Conservation (phyloP, 2,113 vertebrate species). For the Notarius lentiginosus region DNA sequence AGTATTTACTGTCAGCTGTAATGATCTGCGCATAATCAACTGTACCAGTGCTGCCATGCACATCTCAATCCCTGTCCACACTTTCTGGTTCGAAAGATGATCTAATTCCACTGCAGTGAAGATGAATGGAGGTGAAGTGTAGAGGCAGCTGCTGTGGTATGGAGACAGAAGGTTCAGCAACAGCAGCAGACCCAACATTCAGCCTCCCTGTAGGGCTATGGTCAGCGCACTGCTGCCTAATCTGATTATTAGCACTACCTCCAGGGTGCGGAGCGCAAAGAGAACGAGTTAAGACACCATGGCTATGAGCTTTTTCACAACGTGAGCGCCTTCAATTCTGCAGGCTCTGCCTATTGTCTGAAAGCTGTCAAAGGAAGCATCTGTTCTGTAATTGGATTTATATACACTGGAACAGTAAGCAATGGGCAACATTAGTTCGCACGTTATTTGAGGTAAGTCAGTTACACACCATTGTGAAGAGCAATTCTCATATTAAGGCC, state of each 20-base stretch:
- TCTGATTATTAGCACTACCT: constrained; percentile 23
- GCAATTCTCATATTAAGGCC: neutral
- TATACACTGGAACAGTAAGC: no score
- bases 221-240: constrained; percentile 24
- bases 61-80: neutral
- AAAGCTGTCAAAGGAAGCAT: constrained; percentile 10
- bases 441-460: neutral
- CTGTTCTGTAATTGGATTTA: neutral
- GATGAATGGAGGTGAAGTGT: constrained; percentile 17
- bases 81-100: neutral
- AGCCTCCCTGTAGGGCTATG: neutral
- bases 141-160: constrained; percentile 20
- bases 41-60: neutral
- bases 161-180: constrained; percentile 26
- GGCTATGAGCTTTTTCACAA: constrained; percentile 6
- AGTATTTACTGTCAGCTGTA: neutral
- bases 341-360: neutral
- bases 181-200: constrained; percentile 25
- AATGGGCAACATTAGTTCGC: neutral
- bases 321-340: neutral
- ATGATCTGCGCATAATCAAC: neutral
- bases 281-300: constrained; percentile 25
- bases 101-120: neutral
- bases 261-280: neutral
- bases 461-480: neutral